Evolutionary conservation across 92 coral and sea anemone genomes (phyloP).

Genomic region (Umimayanthus kanabou): DNA sequence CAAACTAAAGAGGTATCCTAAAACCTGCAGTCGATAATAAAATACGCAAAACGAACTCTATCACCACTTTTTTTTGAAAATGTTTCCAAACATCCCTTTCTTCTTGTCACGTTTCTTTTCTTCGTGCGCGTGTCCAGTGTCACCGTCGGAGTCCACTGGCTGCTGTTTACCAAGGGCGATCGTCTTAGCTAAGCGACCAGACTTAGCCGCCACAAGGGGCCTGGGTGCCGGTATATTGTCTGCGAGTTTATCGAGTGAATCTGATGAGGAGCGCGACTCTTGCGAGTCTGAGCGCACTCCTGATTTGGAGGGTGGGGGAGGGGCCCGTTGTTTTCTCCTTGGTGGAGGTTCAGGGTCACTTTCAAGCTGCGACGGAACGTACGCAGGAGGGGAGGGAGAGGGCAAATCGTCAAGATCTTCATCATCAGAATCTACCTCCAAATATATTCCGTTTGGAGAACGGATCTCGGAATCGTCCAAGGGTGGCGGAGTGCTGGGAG

Average conservation of each 20-base stretch:
- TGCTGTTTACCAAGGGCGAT: slow-evolving; percentile 37
- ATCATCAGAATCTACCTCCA: slow-evolving; percentile 46
- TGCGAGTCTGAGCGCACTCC: slow-evolving; percentile 70
- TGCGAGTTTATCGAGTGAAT: slow-evolving; percentile 50
- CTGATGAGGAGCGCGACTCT: slow-evolving; percentile 51
- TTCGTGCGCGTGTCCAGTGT: slow-evolving; percentile 51
- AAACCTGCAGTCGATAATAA: neutral
- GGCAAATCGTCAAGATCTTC: slow-evolving; percentile 47
- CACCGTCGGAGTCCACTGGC: slow-evolving; percentile 38
- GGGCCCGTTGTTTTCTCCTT: slow-evolving; percentile 63
- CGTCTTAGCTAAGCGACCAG: slow-evolving; percentile 41
- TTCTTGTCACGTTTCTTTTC: slow-evolving; percentile 80
- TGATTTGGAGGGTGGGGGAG: slow-evolving; percentile 67
- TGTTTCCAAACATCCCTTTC: slow-evolving; percentile 90
- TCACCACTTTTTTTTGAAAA: slow-evolving; percentile 88
- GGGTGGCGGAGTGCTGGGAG: slow-evolving; percentile 78
- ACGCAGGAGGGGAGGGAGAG: slow-evolving; percentile 55
- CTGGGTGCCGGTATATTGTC: slow-evolving; percentile 52
- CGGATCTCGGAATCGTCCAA: slow-evolving; percentile 56
- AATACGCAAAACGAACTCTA: neutral
- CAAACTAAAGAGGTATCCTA: too few relatives aligned
- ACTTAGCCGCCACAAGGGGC: slow-evolving; percentile 51
- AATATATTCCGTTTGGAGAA: slow-evolving; percentile 48
- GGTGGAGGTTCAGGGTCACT: slow-evolving; percentile 61
- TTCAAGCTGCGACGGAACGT: slow-evolving; percentile 58